Conservation (phyloP, 2,797 vertebrate species). For the Pangasius mekongensis region DNA sequence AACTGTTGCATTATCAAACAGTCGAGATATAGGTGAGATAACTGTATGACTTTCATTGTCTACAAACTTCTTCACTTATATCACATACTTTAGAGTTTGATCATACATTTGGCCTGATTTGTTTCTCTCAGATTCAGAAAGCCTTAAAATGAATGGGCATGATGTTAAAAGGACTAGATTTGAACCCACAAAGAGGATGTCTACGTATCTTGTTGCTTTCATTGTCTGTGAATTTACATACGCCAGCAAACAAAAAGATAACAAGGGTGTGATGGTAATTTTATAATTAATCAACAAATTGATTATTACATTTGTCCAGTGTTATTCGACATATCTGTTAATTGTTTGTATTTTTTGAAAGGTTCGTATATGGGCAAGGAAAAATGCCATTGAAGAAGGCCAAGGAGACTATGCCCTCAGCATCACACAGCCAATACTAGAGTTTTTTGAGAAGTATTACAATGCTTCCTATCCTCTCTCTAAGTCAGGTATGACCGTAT, state of each 20-base stretch:
- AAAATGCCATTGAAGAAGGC: conserved; percentile 67
- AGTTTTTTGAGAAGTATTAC: conserved; percentile 82
- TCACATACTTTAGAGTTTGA: not conserved
- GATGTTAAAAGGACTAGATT: conserved; percentile 69
- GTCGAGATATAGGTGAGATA: conserved; percentile 75
- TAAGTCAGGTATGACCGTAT: conserved; percentile 82
- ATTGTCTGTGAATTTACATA: conserved; percentile 79
- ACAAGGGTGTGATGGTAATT: conserved; percentile 48
- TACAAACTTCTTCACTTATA: not conserved
- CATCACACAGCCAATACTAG: conserved; percentile 80
- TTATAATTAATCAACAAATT: not conserved
- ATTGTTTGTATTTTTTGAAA: conserved; percentile 59
- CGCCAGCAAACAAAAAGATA: accelerated
- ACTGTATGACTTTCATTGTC: not conserved
- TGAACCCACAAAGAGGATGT: conserved; percentile 83
- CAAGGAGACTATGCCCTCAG: conserved; percentile 79
- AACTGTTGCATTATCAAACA: conserved; percentile 84
- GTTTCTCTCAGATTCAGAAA: conserved; percentile 57
- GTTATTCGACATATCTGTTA: not conserved
- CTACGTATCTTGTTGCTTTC: conserved; percentile 90
- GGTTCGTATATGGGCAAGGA: conserved; percentile 92
- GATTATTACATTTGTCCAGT: not conserved
- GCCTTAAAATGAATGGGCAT: accelerated
- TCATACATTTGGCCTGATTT: not conserved
- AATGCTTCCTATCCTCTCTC: conserved; percentile 78